Evolutionary conservation across 2,888 invertebrate species (phyloP).

Genomic region (Ashinkailepas kermadecensis): DNA sequence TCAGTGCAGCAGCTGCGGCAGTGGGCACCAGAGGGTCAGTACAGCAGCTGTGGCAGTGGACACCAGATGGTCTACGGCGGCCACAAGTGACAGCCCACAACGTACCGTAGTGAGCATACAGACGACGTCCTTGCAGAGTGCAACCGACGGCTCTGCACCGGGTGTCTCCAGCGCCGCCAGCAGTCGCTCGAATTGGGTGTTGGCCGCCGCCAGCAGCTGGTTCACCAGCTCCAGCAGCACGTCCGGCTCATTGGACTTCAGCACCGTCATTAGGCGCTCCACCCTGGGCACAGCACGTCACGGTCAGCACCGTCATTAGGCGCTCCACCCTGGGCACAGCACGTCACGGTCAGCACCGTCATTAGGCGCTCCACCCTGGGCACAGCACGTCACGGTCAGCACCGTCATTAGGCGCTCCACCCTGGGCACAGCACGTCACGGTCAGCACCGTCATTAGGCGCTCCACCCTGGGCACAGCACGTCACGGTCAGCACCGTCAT

Average conservation of each 20-base stretch:
- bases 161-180: constrained; percentile 33
- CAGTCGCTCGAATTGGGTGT: constrained; percentile 54
- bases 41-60: too few species aligned
- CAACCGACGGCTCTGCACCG: background rate
- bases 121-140: background rate
- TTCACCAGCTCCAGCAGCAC: constrained; percentile 54
- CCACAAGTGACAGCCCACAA: background rate
- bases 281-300: too few species aligned
- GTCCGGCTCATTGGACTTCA: constrained; percentile 31
- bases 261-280: constrained; percentile 23
- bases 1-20: too few species aligned
- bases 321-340: too few species aligned
- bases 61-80: too few species aligned
- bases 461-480: too few species aligned
- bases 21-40: too few species aligned
- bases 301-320: too few species aligned
- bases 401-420: constrained; percentile 2
- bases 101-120: background rate
- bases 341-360: too few species aligned
- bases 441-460: constrained; percentile 24
- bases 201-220: constrained; percentile 56
- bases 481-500: constrained; percentile 25
- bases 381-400: too few species aligned
- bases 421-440: too few species aligned
- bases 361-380: too few species aligned